These are phyloP conservation scores for Pseudorhiza aurosa DNA, from an alignment of 30 jellyfish, hydroid and myxozoan species.

Conservation along the genomic window DNA sequence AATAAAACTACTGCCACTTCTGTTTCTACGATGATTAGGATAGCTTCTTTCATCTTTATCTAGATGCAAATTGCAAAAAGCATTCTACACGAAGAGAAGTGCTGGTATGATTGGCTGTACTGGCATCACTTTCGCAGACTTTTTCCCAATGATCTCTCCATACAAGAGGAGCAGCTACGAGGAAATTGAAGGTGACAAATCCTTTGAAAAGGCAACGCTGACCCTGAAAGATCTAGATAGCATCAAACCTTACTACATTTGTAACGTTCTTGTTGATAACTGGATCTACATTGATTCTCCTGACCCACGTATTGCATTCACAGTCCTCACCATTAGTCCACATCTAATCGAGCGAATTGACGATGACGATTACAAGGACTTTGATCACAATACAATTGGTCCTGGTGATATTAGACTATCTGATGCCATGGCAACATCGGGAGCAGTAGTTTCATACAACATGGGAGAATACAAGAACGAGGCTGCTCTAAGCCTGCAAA, in stretches of 20 bases:
- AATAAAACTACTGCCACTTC: no score
- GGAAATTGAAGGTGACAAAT: not conserved
- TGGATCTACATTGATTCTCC: constrained; percentile 38
- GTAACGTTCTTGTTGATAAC: constrained; percentile 73
- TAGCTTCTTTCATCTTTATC: no score
- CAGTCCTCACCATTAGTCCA: constrained; percentile 63
- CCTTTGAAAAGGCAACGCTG: constrained; percentile 10
- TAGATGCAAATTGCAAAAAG: constrained; percentile 71
- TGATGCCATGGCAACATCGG: constrained; percentile 88
- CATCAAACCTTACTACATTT: constrained; percentile 51
- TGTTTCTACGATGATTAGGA: no score
- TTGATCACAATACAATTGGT: constrained; percentile 38
- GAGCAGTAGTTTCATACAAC: constrained; percentile 69
- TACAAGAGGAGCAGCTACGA: constrained; percentile 9
- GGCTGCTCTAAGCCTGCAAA: constrained; percentile 56
- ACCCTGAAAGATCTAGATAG: constrained; percentile 51
- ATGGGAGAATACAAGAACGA: constrained; percentile 67
- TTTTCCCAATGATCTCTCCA: constrained; percentile 38
- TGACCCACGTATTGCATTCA: constrained; percentile 22
- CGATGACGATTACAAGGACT: constrained; percentile 57
- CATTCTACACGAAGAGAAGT: constrained; percentile 66
- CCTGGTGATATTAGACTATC: constrained; percentile 66
- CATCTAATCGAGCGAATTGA: constrained; percentile 72
- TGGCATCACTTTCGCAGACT: constrained; percentile 64
- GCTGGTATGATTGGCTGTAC: constrained; percentile 69